Percentiles rank a stretch among this genome's conserved stretches.
Conservation (phyloP, 2,888 invertebrate genomes). For the Cerastis leucographa region DNA sequence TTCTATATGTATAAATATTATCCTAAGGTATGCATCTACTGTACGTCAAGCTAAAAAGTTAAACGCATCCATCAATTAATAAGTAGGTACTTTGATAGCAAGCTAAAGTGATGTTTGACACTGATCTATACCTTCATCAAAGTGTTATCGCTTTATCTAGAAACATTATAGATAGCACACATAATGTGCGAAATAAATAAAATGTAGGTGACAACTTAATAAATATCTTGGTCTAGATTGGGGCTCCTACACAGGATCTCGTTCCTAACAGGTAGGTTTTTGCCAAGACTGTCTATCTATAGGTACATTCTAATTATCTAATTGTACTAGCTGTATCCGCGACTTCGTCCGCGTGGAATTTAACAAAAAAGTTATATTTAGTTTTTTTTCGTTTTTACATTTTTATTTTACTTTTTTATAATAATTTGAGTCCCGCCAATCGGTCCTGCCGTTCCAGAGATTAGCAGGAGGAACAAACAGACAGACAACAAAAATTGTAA, state of each 20-base stretch:
- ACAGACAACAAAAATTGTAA: no score
- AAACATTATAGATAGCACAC: conserved; percentile 35
- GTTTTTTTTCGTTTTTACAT: no score
- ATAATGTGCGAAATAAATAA: conserved; percentile 24
- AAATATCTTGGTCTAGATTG: neutral
- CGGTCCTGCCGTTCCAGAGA: no score
- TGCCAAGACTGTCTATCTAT: neutral
- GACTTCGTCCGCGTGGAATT: no score
- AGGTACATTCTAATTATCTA: neutral
- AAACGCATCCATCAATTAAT: conserved; percentile 14
- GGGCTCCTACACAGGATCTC: neutral
- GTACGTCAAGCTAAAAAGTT: neutral
- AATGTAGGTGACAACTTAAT: conserved; percentile 17
- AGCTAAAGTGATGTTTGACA: conserved; percentile 48
- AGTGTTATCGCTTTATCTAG: conserved; percentile 45
- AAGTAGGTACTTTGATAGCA: neutral
- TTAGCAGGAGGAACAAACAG: no score
- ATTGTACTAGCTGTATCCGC: no score
- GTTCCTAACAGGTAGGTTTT: neutral
- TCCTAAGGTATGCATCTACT: neutral
- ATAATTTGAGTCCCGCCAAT: no score
- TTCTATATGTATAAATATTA: neutral
- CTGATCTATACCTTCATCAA: conserved; percentile 40
- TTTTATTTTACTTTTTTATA: no score
- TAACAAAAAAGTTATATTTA: no score